phyloP scores from a whole-genome alignment of 2,113 vertebrate species.

The Pteruthius melanotis region DNA sequence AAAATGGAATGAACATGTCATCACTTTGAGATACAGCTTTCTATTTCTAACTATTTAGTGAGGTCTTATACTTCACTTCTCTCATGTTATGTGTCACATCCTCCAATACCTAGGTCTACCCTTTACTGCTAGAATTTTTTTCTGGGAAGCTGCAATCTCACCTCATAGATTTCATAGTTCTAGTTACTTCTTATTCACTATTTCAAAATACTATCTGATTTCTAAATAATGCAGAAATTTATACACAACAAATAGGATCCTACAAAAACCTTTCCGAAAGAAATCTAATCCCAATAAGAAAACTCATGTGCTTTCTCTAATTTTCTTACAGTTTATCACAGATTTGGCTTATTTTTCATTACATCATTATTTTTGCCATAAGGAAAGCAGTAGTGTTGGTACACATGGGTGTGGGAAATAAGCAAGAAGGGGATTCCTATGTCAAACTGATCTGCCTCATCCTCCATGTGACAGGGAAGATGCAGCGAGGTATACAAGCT shows the following conservation, averaged over 20 bases:
- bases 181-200: neutral
- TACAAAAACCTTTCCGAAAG: neutral
- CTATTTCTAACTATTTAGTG: neutral
- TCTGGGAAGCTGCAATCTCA: neutral
- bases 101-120: neutral
- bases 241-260: neutral
- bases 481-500: neutral
- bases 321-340: neutral
- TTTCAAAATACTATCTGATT: neutral
- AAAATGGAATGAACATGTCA: accelerated
- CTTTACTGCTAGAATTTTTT: neutral
- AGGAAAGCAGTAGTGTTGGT: neutral
- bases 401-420: neutral
- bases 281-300: neutral
- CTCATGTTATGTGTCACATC: neutral
- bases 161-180: neutral
- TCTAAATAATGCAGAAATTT: neutral
- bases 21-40: neutral
- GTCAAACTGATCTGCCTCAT: neutral
- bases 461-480: neutral
- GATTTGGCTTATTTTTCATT: neutral
- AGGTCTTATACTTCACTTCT: neutral
- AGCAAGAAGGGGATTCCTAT: neutral
- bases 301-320: neutral
- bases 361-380: neutral